Evolutionary conservation across 2,888 invertebrate species (phyloP).

Genomic region (Chrysotoxum bicinctum): DNA sequence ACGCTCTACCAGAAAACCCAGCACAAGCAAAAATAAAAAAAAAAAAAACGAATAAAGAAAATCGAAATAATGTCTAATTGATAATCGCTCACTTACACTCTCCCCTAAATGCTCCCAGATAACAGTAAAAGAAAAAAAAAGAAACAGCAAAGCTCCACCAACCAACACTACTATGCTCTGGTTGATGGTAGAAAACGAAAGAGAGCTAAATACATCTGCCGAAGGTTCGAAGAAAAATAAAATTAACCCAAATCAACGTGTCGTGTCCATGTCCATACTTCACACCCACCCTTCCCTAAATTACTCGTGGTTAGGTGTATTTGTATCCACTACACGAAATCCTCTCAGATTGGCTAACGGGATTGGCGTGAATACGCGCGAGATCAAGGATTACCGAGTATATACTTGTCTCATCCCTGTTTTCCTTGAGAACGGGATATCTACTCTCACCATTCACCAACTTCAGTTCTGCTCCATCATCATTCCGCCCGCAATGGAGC

Average conservation of each 20-base stretch:
- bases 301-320: background rate
- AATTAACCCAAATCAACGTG: slow-evolving; percentile 14
- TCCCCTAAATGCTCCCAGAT: slow-evolving; percentile 11
- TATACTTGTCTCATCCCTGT: slow-evolving; percentile 50
- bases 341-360: slow-evolving; percentile 69
- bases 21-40: background rate
- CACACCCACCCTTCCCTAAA: background rate
- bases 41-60: slow-evolving; percentile 47
- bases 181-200: slow-evolving; percentile 24
- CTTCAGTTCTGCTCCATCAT: slow-evolving; percentile 28
- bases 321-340: slow-evolving; percentile 32
- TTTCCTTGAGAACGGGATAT: slow-evolving; percentile 31
- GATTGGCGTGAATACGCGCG: slow-evolving; percentile 66
- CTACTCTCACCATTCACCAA: slow-evolving; percentile 25
- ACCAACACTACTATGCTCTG: background rate
- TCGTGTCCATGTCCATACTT: background rate
- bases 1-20: slow-evolving; percentile 45
- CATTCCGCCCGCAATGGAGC: slow-evolving; percentile 12
- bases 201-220: slow-evolving; percentile 43
- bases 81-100: slow-evolving; percentile 71
- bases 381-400: slow-evolving; percentile 68
- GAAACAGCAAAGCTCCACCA: background rate
- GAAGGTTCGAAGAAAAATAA: slow-evolving; percentile 19
- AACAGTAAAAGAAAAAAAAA: slow-evolving; percentile 16
- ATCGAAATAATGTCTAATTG: slow-evolving; percentile 67